Conservation (phyloP, 53 echinoderm and acorn worm genomes). For the Stichopus horrens region DNA sequence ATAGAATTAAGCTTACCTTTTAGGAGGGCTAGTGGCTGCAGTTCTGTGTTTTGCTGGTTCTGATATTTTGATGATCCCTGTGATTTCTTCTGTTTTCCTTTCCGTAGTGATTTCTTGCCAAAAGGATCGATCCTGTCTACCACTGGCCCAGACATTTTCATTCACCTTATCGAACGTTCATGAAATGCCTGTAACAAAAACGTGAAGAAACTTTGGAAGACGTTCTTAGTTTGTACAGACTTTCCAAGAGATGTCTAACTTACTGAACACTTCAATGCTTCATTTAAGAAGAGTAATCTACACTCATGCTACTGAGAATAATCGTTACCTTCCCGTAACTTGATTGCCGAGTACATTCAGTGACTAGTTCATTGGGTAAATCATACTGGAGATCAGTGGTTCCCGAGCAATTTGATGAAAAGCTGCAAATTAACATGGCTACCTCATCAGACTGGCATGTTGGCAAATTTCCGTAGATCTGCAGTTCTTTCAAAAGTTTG, state of each 20-base stretch:
- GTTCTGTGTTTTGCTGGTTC: slow-evolving; percentile 85
- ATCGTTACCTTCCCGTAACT: no score
- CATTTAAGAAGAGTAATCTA: no score
- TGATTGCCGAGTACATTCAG: no score
- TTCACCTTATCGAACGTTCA: slow-evolving; percentile 31
- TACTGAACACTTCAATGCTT: no score
- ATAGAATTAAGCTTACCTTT: slow-evolving; percentile 74
- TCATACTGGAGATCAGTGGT: no score
- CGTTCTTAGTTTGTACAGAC: no score
- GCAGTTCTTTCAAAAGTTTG: not conserved
- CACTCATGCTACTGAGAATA: no score
- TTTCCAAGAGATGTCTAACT: no score
- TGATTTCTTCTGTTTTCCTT: slow-evolving; percentile 99
- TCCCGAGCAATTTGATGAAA: no score
- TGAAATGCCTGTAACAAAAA: slow-evolving; percentile 28
- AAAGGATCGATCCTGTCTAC: slow-evolving; percentile 99
- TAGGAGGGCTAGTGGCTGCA: slow-evolving; percentile 82
- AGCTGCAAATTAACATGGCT: no score
- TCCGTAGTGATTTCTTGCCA: slow-evolving; percentile 94
- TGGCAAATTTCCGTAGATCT: not conserved
- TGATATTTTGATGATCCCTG: slow-evolving; percentile 99
- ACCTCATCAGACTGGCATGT: no score
- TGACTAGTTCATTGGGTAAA: no score
- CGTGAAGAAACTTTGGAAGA: not conserved
- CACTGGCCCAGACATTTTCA: slow-evolving; percentile 95